These are phyloP conservation scores for Dryocosmus kuriphilus DNA, from an alignment of 2,888 invertebrate genomes.

Conservation along the genomic window DNA sequence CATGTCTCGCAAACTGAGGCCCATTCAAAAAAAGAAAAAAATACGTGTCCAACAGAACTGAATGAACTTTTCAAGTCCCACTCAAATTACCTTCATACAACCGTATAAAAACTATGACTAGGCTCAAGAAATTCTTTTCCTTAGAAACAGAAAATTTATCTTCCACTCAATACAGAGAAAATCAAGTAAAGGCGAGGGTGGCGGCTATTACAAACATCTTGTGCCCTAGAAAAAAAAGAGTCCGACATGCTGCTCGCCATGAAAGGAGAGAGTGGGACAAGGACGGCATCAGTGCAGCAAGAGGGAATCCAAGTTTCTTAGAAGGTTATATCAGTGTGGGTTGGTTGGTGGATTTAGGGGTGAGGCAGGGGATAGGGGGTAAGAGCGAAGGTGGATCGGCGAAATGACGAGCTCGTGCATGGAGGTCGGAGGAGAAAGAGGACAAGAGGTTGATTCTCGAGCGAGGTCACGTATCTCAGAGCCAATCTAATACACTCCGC, in stretches of 20 bases:
- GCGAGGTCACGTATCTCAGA: conserved; percentile 76
- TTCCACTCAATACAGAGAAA: background rate
- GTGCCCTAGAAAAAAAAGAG: conserved; percentile 9
- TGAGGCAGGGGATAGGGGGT: background rate
- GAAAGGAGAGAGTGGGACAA: conserved; percentile 45
- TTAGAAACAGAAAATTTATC: background rate
- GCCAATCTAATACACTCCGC: conserved; percentile 75
- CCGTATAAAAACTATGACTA: background rate
- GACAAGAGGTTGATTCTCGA: conserved; percentile 75
- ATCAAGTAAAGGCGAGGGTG: background rate
- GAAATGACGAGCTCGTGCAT: conserved; percentile 8
- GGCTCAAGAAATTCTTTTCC: background rate
- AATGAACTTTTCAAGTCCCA: too few relatives aligned
- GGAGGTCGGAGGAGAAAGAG: conserved; percentile 36
- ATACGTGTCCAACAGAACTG: too few relatives aligned
- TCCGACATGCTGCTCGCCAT: conserved; percentile 38
- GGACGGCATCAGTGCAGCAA: conserved; percentile 32
- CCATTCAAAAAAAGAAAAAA: too few relatives aligned
- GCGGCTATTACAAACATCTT: conserved; percentile 44
- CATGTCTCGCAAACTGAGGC: too few relatives aligned
- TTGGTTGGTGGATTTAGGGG: conserved; percentile 45
- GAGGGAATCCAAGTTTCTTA: conserved; percentile 44
- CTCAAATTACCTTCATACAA: background rate
- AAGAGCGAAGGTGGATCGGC: conserved; percentile 39
- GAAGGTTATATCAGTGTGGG: conserved; percentile 43